Percentiles rank a stretch among this genome's conserved stretches.
Evolutionary conservation across 2,888 invertebrate genomes (phyloP).

Genomic region (Cephus pulcher): DNA sequence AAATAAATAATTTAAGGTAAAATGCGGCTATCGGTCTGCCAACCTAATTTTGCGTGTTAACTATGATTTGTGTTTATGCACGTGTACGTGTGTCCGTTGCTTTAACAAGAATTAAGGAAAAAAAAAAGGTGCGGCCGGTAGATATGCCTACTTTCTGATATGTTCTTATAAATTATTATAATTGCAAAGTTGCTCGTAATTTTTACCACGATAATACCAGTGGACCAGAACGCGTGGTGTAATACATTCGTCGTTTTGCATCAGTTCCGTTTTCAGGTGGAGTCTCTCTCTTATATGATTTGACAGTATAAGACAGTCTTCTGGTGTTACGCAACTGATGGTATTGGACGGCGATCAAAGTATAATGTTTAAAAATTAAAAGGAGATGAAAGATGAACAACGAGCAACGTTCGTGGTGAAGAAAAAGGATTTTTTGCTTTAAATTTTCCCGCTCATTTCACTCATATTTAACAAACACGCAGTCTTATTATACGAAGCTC

Average conservation of each 20-base stretch:
- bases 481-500: constrained; percentile 58
- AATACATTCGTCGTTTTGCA: background rate
- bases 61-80: background rate
- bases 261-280: background rate
- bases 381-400: background rate
- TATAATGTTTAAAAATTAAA: background rate
- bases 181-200: background rate
- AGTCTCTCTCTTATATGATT: background rate
- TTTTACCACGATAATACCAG: background rate
- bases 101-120: background rate
- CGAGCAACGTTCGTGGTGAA: background rate
- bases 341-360: background rate
- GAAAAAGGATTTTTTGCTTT: constrained; percentile 5
- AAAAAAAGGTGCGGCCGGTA: background rate
- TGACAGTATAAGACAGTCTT: background rate
- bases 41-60: background rate
- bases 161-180: background rate
- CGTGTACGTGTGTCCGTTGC: background rate
- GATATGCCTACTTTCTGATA: background rate
- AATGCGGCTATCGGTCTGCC: constrained; percentile 4
- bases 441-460: constrained; percentile 41
- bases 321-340: background rate
- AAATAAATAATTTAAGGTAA: constrained; percentile 51
- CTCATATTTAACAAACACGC: constrained; percentile 60
- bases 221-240: background rate